Conservation (phyloP, 1,140 invertebrate genomes). For the Calephelis virginiensis region DNA sequence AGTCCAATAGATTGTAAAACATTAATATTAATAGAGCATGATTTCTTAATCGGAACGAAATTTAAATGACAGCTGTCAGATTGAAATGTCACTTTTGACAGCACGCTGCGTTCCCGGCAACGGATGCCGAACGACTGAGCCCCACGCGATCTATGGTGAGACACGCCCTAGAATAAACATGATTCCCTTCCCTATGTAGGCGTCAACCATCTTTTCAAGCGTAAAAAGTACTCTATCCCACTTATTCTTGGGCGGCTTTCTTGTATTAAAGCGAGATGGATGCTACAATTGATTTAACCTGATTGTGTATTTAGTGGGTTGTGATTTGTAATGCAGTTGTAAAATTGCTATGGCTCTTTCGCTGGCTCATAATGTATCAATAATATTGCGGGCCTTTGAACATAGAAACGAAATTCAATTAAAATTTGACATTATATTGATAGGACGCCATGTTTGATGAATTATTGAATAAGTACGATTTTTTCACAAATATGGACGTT, state of each 20-base stretch:
- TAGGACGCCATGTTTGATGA: conserved; percentile 62
- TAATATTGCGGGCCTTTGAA: conserved; percentile 59
- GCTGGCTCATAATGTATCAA: conserved; percentile 70
- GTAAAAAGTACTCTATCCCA: conserved; percentile 33
- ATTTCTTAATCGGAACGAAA: conserved; percentile 42
- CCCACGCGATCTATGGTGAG: conserved; percentile 30
- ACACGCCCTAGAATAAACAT: conserved; percentile 68
- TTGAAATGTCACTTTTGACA: conserved; percentile 49
- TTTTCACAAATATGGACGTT: conserved; percentile 24
- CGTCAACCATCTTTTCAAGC: conserved; percentile 47
- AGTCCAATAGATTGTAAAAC: conserved; percentile 26
- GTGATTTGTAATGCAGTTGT: conserved; percentile 73
- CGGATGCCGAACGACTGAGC: conserved; percentile 54
- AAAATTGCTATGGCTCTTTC: conserved; percentile 69
- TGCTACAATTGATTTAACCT: conserved; percentile 63
- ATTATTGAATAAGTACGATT: conserved; percentile 22
- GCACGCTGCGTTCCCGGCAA: conserved; percentile 47
- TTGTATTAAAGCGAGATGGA: conserved; percentile 34
- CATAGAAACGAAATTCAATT: conserved; percentile 69
- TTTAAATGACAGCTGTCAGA: conserved; percentile 55
- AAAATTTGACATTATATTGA: conserved; percentile 75
- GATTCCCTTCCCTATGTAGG: conserved; percentile 58
- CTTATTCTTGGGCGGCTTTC: neutral
- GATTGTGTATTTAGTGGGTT: conserved; percentile 73
- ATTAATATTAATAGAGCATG: conserved; percentile 49